Percentiles rank a stretch among this genome's conserved stretches.
phyloP scores from a whole-genome alignment of 1,140 invertebrate genomes.

The Zaprionus camerounensis region DNA sequence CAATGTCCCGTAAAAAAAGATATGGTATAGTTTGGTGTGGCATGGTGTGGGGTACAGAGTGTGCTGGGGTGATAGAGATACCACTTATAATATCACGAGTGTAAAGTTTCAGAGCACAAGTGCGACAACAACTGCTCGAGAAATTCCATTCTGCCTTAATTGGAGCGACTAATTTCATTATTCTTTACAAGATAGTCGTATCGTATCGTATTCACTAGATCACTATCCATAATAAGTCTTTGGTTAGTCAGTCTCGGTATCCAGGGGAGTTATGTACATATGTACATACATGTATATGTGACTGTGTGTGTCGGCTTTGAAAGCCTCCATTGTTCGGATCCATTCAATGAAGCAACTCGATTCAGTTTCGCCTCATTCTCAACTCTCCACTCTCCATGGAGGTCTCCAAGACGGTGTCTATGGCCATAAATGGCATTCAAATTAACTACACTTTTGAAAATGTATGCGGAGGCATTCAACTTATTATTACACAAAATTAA shows the following conservation, averaged over 20 bases:
- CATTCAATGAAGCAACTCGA: conserved; percentile 28
- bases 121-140: conserved; percentile 12
- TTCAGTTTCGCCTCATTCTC: conserved; percentile 13
- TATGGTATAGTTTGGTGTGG: conserved; percentile 3
- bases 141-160: conserved; percentile 13
- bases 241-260: background rate
- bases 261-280: background rate
- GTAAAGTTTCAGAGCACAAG: conserved; percentile 18
- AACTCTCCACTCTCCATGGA: background rate
- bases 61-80: conserved; percentile 29
- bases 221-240: background rate
- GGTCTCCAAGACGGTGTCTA: conserved; percentile 4
- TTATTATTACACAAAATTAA: conserved; percentile 77
- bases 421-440: conserved; percentile 44
- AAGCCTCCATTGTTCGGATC: conserved; percentile 19
- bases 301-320: background rate
- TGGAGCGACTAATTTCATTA: conserved; percentile 15
- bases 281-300: no score
- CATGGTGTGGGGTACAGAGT: background rate
- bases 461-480: conserved; percentile 52
- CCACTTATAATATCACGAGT: conserved; percentile 29
- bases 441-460: conserved; percentile 38
- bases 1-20: conserved; percentile 26
- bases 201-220: background rate
- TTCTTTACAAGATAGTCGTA: background rate